Percentiles rank a stretch among this genome's conserved stretches.
Conservation (phyloP, 2,113 vertebrate species). For the Oriolus oriolus region DNA sequence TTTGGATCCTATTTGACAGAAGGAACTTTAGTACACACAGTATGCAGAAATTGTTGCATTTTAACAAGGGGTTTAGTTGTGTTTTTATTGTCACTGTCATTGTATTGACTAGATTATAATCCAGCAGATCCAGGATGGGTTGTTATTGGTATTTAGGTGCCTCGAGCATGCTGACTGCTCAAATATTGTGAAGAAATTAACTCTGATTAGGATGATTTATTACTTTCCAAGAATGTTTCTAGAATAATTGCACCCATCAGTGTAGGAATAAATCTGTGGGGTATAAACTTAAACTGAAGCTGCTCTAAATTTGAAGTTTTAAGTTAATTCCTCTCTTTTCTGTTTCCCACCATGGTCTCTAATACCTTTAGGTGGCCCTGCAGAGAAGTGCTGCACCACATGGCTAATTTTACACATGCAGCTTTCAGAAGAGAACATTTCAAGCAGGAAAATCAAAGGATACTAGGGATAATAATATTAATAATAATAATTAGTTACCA, state of each 20-base stretch:
- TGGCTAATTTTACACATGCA: rapidly evolving
- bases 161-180: neutral
- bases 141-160: neutral
- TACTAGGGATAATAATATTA: neutral
- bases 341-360: neutral
- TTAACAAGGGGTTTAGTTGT: slow-evolving; percentile 9
- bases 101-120: neutral
- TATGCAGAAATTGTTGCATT: neutral
- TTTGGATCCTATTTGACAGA: slow-evolving; percentile 17
- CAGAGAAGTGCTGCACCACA: neutral
- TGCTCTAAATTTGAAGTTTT: neutral
- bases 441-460: neutral
- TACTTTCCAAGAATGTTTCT: neutral
- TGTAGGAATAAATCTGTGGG: neutral
- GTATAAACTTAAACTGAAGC: neutral
- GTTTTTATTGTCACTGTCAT: neutral
- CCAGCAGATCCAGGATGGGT: neutral
- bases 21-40: neutral
- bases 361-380: neutral
- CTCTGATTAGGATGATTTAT: slow-evolving; percentile 19
- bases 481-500: slow-evolving; percentile 39
- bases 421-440: neutral
- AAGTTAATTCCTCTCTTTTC: neutral
- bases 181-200: slow-evolving; percentile 21
- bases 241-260: neutral